phyloP scores from a whole-genome alignment of 2,113 vertebrate species.

The Brachyistius frenatus region DNA sequence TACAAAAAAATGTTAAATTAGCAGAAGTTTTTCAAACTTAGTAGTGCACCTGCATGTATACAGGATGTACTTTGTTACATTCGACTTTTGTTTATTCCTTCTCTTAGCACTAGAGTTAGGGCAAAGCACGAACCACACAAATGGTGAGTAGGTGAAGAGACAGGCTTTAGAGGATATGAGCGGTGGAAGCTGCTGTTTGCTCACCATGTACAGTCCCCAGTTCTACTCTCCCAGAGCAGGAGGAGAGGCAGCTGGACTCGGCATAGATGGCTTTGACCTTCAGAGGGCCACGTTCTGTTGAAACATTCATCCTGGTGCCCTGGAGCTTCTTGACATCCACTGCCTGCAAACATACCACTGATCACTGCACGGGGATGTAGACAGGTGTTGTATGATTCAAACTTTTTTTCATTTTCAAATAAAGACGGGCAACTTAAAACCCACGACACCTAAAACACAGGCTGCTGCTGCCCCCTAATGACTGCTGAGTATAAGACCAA shows the following conservation, averaged over 20 bases:
- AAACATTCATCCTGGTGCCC: slow-evolving; percentile 90
- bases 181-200: slow-evolving; percentile 37
- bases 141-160: neutral
- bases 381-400: neutral
- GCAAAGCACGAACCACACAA: neutral
- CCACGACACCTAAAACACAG: neutral
- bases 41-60: too few species aligned
- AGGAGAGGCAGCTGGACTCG: slow-evolving; percentile 88
- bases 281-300: slow-evolving; percentile 89
- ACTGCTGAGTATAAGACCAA: slow-evolving; percentile 24
- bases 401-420: neutral
- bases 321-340: slow-evolving; percentile 93
- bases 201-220: slow-evolving; percentile 94
- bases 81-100: neutral
- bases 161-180: too few species aligned
- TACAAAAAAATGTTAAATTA: too few species aligned
- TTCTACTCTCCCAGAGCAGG: slow-evolving; percentile 87
- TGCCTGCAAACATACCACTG: slow-evolving; percentile 78
- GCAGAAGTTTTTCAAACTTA: too few species aligned
- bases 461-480: slow-evolving; percentile 62
- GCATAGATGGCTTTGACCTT: slow-evolving; percentile 93
- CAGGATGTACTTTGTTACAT: too few species aligned
- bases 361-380: slow-evolving; percentile 1
- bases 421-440: neutral
- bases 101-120: neutral